phyloP scores from a whole-genome alignment of 1,140 invertebrate species.

The Pemphigus obesinymphae region DNA sequence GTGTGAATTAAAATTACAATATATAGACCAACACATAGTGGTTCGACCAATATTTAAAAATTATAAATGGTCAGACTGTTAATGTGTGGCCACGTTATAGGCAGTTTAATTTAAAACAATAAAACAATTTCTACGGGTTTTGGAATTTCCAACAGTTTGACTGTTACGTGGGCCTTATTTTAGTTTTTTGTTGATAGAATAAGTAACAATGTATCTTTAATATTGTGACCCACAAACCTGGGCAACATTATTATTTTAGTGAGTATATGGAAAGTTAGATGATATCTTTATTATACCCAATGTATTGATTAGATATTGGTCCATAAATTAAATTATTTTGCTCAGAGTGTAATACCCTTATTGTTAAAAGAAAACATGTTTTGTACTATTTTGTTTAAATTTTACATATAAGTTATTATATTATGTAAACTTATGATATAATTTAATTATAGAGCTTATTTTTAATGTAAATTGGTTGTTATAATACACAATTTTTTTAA shows the following conservation, averaged over 20 bases:
- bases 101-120: too few species aligned
- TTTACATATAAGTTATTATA: not conserved
- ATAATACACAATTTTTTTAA: not conserved
- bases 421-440: not conserved
- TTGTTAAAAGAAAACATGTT: constrained; percentile 25
- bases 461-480: not conserved
- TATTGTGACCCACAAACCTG: not conserved
- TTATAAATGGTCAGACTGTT: too few species aligned
- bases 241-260: not conserved
- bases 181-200: too few species aligned
- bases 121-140: too few species aligned
- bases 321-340: constrained; percentile 14
- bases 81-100: too few species aligned
- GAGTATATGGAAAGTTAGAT: not conserved
- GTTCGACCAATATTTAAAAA: too few species aligned
- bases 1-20: constrained; percentile 4
- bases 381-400: constrained; percentile 18
- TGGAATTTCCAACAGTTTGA: too few species aligned
- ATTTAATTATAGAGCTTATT: not conserved
- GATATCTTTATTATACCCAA: too few species aligned
- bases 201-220: not conserved
- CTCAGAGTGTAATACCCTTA: not conserved
- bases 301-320: too few species aligned
- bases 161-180: too few species aligned
- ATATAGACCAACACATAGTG: too few species aligned